phyloP scores from a whole-genome alignment of 2,797 vertebrate genomes.

The Cyprinella venusta region DNA sequence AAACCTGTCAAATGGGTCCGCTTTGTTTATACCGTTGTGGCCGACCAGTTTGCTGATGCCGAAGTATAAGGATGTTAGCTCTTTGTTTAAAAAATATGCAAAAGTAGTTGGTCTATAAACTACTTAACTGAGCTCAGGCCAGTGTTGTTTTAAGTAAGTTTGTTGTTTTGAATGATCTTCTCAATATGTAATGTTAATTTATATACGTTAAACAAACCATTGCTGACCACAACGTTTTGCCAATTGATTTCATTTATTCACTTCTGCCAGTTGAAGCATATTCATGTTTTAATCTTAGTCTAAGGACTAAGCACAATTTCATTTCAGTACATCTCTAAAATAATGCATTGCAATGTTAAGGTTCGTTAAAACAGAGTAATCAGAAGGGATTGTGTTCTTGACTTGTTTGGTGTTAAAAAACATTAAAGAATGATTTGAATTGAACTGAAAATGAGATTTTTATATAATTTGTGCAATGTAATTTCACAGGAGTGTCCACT shows the following conservation, averaged over 20 bases:
- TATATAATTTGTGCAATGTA: background rate
- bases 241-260: background rate
- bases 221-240: background rate
- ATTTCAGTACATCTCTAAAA: background rate
- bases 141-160: background rate
- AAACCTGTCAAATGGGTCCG: constrained; percentile 61
- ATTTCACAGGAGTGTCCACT: background rate
- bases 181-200: background rate
- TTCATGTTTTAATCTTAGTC: constrained; percentile 15
- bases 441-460: background rate
- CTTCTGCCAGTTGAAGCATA: background rate
- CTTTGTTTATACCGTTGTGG: constrained; percentile 24
- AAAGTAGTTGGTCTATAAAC: background rate
- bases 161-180: constrained; percentile 14
- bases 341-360: background rate
- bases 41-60: constrained; percentile 74
- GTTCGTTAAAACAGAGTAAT: background rate
- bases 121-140: background rate
- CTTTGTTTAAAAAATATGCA: background rate
- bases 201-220: background rate
- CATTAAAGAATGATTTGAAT: constrained; percentile 2
- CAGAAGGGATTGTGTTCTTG: background rate
- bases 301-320: background rate
- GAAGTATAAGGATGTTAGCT: constrained; percentile 58
- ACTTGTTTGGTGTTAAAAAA: background rate